Conservation (phyloP, 2,888 invertebrate species). For the Helicoverpa assulta region DNA sequence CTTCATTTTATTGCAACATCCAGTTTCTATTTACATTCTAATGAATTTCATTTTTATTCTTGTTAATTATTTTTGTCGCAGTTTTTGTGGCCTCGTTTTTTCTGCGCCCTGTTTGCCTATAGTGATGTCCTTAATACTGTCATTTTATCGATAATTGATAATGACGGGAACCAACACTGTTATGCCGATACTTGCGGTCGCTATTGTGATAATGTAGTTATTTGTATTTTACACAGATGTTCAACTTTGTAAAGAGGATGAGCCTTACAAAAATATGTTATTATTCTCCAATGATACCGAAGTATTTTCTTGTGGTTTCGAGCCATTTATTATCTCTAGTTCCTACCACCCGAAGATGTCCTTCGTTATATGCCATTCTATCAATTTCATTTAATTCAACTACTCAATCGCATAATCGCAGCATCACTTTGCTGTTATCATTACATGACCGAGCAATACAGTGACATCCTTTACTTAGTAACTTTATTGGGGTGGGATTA, state of each 20-base stretch:
- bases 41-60: not conserved
- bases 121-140: conserved; percentile 2
- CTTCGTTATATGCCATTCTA: no score
- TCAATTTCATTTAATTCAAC: no score
- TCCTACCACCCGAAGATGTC: no score
- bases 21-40: not conserved
- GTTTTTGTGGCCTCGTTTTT: conserved; percentile 24
- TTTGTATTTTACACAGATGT: conserved; percentile 3
- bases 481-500: no score
- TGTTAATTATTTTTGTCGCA: not conserved
- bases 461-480: no score
- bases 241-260: not conserved
- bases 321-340: no score
- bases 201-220: conserved; percentile 2
- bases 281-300: no score
- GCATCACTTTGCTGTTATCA: no score
- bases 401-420: no score
- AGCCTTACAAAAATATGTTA: not conserved
- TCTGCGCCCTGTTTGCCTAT: conserved; percentile 19
- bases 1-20: not conserved
- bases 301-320: no score
- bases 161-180: conserved; percentile 2
- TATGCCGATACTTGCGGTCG: not conserved
- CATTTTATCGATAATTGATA: conserved; percentile 29
- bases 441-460: no score